Evolutionary conservation across 2,888 invertebrate genomes (phyloP), one percentile per base, ranked within the genome.

Genomic region (Sussaba pulchella): DNA sequence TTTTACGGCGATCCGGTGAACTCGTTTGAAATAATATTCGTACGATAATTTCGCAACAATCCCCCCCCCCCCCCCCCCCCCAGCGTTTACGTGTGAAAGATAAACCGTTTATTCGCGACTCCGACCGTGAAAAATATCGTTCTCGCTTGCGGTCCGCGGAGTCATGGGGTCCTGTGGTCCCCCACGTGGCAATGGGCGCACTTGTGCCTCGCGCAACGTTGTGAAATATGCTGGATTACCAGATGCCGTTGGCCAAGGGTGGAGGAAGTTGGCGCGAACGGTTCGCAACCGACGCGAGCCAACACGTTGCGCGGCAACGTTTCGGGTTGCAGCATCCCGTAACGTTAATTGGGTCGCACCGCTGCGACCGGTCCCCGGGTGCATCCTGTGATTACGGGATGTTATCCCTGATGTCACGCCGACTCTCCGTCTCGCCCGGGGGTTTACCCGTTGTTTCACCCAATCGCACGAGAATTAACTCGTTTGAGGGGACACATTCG

Each of bases 61-160:
- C 54, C 36, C n/a, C n/a, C n/a, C n/a, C n/a, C n/a, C n/a, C n/a
- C n/a, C n/a, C n/a, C n/a, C n/a, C n/a, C n/a, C n/a, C n/a, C n/a
- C 14, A 36, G 12, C 14, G 64, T 47, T 41, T 64, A 70, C 59
- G 59, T 14, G 26, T 67, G 26, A 71, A 71, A 75, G 79, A 80
- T 80, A 75, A 80, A 80, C 66, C 79, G 64, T 75, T 80, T 80
- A 80, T 73, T 54, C 43, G 24, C 73, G 54, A 26, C 63, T 52
- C 63, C 31, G 61, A 45, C 61, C 52, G 69, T 69, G 19, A 19
- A 69, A 67, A 78, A 63, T 52, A 66, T 66, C 21, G 72, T 43
- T 59, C 69, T 31, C 70, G 74, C 70, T 45, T 79, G 64, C 64
- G 79, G 79, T 74, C n/a, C 21, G 69, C 57, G 70, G 69, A 79